phyloP scores from a whole-genome alignment of 1,140 invertebrate species.

The Nasonia giraulti region DNA sequence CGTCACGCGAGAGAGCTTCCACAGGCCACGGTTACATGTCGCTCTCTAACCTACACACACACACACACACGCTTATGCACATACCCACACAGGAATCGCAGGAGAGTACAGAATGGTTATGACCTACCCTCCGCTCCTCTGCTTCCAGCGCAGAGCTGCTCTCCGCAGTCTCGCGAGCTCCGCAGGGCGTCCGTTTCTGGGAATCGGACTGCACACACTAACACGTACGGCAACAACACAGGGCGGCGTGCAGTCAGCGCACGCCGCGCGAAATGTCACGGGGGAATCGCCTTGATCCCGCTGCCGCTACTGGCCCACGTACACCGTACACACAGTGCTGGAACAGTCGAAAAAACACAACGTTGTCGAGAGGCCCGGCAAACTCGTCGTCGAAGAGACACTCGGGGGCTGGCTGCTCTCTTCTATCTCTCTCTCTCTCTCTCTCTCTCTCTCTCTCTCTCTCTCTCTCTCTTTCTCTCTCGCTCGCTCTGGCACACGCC shows the following conservation, averaged over 20 bases:
- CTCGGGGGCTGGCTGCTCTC: not conserved
- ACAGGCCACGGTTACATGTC: constrained; percentile 8
- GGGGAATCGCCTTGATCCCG: not conserved
- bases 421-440: constrained; percentile 8
- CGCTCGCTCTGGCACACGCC: constrained; percentile 49
- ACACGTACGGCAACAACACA: not conserved
- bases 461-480: constrained; percentile 4
- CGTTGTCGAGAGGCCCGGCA: not conserved
- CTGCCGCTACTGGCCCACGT: not conserved
- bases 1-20: constrained; percentile 28
- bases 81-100: no score
- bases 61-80: not conserved
- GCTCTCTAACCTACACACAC: not conserved
- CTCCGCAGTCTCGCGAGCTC: not conserved
- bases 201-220: not conserved
- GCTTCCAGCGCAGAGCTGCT: not conserved
- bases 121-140: not conserved
- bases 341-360: no score
- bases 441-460: constrained; percentile 6
- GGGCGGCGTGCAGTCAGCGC: not conserved
- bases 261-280: constrained; percentile 7
- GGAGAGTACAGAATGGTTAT: not conserved
- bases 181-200: not conserved
- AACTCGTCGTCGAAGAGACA: no score
- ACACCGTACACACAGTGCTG: no score